A percentile compares a stretch with the other conserved stretches of the same genome.
These are phyloP conservation scores for Cephus nigrinus DNA, from an alignment of 2,888 invertebrate genomes.

Conservation along the genomic window DNA sequence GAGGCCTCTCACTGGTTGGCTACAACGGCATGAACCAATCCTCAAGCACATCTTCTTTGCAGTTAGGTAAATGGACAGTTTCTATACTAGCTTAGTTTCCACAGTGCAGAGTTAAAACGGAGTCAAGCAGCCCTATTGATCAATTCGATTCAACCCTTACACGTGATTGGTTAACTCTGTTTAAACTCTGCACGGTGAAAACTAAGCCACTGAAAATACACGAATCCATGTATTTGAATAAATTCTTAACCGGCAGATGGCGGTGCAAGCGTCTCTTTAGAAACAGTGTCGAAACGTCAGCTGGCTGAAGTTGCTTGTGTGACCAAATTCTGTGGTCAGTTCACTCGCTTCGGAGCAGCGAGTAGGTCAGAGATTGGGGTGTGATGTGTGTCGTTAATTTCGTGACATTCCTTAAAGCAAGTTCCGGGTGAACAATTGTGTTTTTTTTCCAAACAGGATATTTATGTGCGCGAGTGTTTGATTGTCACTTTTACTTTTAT, in stretches of 20 bases:
- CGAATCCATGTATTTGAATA: not conserved
- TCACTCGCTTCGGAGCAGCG: conserved; percentile 15
- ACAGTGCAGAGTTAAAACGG: no score
- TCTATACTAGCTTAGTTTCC: no score
- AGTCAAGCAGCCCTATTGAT: no score
- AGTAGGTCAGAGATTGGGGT: not conserved
- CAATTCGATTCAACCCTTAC: no score
- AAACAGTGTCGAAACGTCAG: not conserved
- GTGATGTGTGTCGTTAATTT: not conserved
- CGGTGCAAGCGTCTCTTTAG: not conserved
- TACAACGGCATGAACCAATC: not conserved
- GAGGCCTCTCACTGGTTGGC: not conserved
- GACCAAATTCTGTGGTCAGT: conserved; percentile 5
- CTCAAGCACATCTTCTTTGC: not conserved
- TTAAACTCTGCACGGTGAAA: no score
- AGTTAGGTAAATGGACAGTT: not conserved
- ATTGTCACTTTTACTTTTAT: not conserved
- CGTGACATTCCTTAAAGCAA: not conserved
- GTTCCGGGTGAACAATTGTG: not conserved
- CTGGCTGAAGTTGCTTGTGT: not conserved
- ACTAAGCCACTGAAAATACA: no score
- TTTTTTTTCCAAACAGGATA: not conserved
- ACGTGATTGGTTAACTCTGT: no score
- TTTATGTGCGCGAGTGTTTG: not conserved
- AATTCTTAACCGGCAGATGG: not conserved